Conservation (phyloP, 2,888 invertebrate genomes). For the Shargacucullia verbasci region DNA sequence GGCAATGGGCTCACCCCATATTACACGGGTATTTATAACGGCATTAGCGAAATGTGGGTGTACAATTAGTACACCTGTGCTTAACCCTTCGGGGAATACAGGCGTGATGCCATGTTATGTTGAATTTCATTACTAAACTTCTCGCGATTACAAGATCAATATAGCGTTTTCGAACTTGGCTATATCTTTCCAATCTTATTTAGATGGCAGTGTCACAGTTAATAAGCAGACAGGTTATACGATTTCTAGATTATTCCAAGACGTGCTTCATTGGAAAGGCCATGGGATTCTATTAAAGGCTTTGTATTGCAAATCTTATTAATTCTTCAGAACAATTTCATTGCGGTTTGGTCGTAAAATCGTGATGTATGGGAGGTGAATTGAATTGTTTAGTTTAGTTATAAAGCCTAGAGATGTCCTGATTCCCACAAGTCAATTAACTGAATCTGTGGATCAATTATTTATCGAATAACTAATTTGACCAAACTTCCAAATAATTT, state of each 20-base stretch:
- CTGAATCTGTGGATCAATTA: too few species aligned
- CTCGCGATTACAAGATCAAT: slow-evolving; percentile 8
- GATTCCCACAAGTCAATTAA: background rate
- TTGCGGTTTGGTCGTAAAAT: slow-evolving; percentile 10
- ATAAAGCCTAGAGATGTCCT: background rate
- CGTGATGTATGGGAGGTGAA: slow-evolving; percentile 5
- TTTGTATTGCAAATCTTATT: slow-evolving; percentile 10
- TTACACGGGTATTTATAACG: too few species aligned
- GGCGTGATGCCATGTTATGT: too few species aligned
- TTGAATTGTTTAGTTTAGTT: background rate
- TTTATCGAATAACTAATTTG: too few species aligned
- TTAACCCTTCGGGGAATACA: too few species aligned
- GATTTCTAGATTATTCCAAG: slow-evolving; percentile 13
- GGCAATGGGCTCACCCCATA: too few species aligned
- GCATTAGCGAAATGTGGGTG: too few species aligned
- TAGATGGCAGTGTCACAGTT: slow-evolving; percentile 25
- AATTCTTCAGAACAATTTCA: slow-evolving; percentile 6
- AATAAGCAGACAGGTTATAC: slow-evolving; percentile 17
- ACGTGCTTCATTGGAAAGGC: background rate
- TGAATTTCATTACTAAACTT: slow-evolving; percentile 5
- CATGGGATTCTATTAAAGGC: slow-evolving; percentile 5
- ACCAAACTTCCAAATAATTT: too few species aligned
- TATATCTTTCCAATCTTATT: slow-evolving; percentile 17
- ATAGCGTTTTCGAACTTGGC: slow-evolving; percentile 13
- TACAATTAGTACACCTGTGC: too few species aligned